Evolutionary conservation across 2,888 invertebrate genomes (phyloP).

Genomic region (Beris chalybata): DNA sequence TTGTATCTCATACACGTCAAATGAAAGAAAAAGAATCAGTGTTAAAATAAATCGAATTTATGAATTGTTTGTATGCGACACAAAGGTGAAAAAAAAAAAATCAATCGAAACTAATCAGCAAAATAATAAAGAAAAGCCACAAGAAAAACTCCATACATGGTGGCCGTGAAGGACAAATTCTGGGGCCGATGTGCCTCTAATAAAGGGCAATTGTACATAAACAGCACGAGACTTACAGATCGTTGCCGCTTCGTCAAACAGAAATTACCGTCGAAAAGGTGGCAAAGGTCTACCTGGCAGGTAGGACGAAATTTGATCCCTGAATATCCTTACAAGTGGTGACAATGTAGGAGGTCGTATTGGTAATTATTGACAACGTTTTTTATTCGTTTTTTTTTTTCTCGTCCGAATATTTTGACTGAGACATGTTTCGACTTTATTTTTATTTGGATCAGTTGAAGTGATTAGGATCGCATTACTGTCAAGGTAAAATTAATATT

Average conservation of each 20-base stretch:
- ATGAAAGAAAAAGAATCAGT: slow-evolving; percentile 9
- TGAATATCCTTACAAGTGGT: slow-evolving; percentile 3
- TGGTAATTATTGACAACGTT: no score
- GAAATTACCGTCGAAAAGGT: background rate
- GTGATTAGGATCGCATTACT: no score
- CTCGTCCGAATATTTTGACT: no score
- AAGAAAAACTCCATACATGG: background rate
- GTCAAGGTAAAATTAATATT: no score
- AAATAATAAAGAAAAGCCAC: slow-evolving; percentile 8
- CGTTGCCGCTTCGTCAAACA: background rate
- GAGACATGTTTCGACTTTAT: no score
- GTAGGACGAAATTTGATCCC: background rate
- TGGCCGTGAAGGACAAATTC: background rate
- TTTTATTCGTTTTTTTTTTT: no score
- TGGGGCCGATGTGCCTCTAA: background rate
- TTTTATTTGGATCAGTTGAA: no score
- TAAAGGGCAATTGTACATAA: background rate
- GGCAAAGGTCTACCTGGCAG: background rate
- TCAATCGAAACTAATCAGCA: background rate
- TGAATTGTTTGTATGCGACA: slow-evolving; percentile 10
- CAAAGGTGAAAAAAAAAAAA: slow-evolving; percentile 10
- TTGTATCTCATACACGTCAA: background rate
- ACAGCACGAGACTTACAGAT: background rate
- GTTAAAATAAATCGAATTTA: slow-evolving; percentile 15
- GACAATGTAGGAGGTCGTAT: background rate